Percentiles rank a stretch among this genome's conserved stretches.
Evolutionary conservation across 37 sponge, comb jelly and placozoan species (phyloP).

Genomic region (Haliclona indistincta): DNA sequence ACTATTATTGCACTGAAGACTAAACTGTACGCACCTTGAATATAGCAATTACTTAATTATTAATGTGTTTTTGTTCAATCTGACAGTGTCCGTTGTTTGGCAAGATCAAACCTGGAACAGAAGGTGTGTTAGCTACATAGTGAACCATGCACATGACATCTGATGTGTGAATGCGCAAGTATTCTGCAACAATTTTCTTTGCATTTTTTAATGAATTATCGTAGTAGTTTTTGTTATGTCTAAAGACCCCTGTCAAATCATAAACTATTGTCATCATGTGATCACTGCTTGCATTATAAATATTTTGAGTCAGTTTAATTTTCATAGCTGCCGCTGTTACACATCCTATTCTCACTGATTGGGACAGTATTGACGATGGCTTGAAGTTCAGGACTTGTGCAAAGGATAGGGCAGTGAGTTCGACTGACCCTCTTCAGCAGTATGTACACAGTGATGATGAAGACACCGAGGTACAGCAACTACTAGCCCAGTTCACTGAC

Average conservation of each 20-base stretch:
- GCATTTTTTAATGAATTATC: too few relatives aligned
- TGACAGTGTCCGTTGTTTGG: constrained; percentile 76
- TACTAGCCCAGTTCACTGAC: constrained; percentile 49
- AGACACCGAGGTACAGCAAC: constrained; percentile 45
- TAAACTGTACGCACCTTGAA: not conserved
- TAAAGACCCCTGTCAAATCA: too few relatives aligned
- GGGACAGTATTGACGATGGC: constrained; percentile 71
- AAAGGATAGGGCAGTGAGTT: constrained; percentile 50
- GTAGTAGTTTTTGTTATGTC: too few relatives aligned
- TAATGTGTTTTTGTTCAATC: not conserved
- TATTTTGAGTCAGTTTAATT: too few relatives aligned
- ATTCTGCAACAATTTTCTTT: too few relatives aligned
- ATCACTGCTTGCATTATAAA: too few relatives aligned
- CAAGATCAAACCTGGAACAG: constrained; percentile 37
- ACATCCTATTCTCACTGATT: constrained; percentile 34
- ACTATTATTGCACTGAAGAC: not conserved
- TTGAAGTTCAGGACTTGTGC: constrained; percentile 76
- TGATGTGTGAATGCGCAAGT: too few relatives aligned
- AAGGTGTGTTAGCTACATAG: not conserved
- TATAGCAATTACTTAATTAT: not conserved
- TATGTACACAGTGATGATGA: constrained; percentile 59
- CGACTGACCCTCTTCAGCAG: constrained; percentile 67
- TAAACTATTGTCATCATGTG: too few relatives aligned
- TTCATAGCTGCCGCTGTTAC: not conserved
- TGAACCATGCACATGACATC: too few relatives aligned